These are phyloP conservation scores for Xenops minutus DNA, from an alignment of 2,797 vertebrate genomes.

Conservation along the genomic window DNA sequence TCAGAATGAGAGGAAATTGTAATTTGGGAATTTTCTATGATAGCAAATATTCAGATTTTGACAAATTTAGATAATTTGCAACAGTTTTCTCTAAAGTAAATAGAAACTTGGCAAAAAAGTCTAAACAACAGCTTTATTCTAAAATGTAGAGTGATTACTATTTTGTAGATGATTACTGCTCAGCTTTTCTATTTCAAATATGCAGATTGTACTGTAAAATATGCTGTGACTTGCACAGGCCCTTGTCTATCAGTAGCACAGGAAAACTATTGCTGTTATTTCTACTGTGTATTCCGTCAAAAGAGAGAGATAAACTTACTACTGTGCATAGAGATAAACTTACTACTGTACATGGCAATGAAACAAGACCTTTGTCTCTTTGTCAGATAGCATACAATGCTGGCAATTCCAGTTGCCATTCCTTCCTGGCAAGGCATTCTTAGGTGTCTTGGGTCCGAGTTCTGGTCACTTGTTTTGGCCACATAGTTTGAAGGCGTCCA, in stretches of 20 bases:
- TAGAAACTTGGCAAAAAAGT: neutral
- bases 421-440: neutral
- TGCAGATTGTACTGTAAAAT: neutral
- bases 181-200: neutral
- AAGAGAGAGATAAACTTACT: neutral
- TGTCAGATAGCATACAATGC: neutral
- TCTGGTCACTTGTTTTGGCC: neutral
- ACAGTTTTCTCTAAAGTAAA: neutral
- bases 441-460: neutral
- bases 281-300: neutral
- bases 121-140: neutral
- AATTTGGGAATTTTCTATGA: neutral
- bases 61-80: neutral
- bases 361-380: neutral
- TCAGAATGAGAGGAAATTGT: neutral
- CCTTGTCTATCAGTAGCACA: neutral
- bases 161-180: neutral
- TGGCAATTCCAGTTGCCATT: neutral
- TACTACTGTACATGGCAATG: accelerated
- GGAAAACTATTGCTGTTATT: neutral
- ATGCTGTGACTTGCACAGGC: neutral
- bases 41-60: neutral
- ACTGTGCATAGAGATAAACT: neutral
- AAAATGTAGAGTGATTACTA: neutral
- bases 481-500: accelerated